Evolutionary conservation across 2,888 invertebrate genomes (phyloP).

Genomic region (Drosophila meridionalis): DNA sequence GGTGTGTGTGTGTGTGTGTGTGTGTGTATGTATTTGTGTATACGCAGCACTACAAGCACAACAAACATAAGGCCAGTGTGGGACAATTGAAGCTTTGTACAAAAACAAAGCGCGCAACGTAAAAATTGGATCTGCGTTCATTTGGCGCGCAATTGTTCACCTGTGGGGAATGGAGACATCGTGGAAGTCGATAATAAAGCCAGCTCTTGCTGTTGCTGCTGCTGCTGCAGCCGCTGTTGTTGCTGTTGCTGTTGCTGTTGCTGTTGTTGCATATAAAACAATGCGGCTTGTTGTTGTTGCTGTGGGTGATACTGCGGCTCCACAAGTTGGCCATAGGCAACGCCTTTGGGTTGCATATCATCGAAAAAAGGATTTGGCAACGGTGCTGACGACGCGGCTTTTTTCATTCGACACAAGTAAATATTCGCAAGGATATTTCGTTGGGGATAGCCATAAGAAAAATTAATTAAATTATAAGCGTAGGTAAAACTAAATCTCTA

Average conservation of each 20-base stretch:
- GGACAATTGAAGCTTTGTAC: conserved; percentile 65
- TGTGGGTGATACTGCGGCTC: conserved; percentile 42
- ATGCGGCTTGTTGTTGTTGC: conserved; percentile 39
- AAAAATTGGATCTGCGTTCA: conserved; percentile 33
- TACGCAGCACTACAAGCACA: conserved; percentile 63
- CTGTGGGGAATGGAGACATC: conserved; percentile 55
- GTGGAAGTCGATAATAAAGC: conserved; percentile 40
- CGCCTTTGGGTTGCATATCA: conserved; percentile 64
- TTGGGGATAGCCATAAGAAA: conserved; percentile 44
- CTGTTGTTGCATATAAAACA: conserved; percentile 62
- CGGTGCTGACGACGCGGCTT: conserved; percentile 56
- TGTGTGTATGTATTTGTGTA: conserved; percentile 21
- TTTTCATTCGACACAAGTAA: conserved; percentile 49
- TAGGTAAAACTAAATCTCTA: conserved; percentile 2
- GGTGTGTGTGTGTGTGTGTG: background rate
- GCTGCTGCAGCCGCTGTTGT: conserved; percentile 44
- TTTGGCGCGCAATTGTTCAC: conserved; percentile 51
- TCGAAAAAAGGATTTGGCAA: conserved; percentile 85
- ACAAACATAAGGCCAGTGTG: conserved; percentile 43
- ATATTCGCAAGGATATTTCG: conserved; percentile 16
- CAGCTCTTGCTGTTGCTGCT: conserved; percentile 43
- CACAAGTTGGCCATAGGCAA: conserved; percentile 50
- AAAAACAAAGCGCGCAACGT: conserved; percentile 65
- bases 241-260: conserved; percentile 55
- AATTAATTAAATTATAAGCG: conserved; percentile 45